Conservation (phyloP, 2,797 vertebrate species). For the Tapera naevia region DNA sequence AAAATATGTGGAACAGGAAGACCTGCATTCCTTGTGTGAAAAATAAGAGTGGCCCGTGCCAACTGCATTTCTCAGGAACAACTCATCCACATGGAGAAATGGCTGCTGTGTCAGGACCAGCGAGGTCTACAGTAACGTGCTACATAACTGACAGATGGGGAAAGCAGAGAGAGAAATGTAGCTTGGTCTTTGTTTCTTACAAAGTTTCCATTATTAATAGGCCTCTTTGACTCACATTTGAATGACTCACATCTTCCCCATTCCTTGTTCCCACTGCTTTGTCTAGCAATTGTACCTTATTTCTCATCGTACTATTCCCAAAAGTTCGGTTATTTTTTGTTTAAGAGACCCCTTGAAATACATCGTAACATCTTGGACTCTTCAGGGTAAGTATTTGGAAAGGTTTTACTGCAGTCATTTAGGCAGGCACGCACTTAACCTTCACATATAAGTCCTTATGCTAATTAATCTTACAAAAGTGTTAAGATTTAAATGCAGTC, state of each 20-base stretch:
- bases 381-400: not conserved
- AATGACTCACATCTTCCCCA: not conserved
- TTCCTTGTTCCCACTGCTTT: not conserved
- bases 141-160: not conserved
- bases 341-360: not conserved
- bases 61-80: slow-evolving; percentile 49
- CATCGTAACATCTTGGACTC: not conserved
- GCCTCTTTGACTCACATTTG: not conserved
- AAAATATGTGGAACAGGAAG: slow-evolving; percentile 61
- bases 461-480: not conserved
- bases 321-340: not conserved
- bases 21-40: slow-evolving; percentile 51
- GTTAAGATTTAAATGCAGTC: not conserved
- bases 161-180: not conserved
- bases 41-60: slow-evolving; percentile 49
- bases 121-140: not conserved
- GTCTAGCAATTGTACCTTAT: not conserved
- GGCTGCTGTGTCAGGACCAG: not conserved
- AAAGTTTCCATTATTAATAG: not conserved
- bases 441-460: not conserved
- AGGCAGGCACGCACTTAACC: not conserved
- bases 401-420: not conserved
- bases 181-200: not conserved
- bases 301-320: not conserved
- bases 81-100: slow-evolving; percentile 40